phyloP scores from a whole-genome alignment of 2,797 vertebrate genomes.

The Nannoperca australis region DNA sequence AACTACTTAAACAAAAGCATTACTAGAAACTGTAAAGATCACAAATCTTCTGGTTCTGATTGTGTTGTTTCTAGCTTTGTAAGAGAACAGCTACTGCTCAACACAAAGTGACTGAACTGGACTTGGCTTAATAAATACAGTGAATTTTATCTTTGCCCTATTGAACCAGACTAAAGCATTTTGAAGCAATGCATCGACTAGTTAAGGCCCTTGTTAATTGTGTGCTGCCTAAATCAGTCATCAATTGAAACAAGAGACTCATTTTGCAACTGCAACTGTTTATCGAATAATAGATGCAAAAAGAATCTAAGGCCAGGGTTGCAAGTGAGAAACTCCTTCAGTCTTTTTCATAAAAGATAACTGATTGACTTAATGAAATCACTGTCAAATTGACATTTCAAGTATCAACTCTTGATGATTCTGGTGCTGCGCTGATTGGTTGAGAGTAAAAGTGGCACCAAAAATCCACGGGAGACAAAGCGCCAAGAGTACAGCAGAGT shows the following conservation, averaged over 20 bases:
- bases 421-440: conserved; percentile 33
- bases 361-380: conserved; percentile 18
- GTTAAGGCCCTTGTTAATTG: neutral
- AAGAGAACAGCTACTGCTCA: neutral
- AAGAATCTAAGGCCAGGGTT: neutral
- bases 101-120: neutral
- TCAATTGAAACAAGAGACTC: neutral
- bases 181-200: neutral
- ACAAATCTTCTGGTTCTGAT: neutral
- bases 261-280: neutral
- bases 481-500: conserved; percentile 42
- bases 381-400: conserved; percentile 24
- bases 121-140: neutral
- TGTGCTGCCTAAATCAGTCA: neutral
- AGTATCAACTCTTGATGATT: conserved; percentile 25
- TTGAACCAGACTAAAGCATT: neutral
- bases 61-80: neutral
- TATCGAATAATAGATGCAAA: neutral
- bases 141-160: too few species aligned
- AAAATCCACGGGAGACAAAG: conserved; percentile 42
- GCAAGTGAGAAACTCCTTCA: neutral
- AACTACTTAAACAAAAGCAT: neutral
- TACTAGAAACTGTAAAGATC: neutral
- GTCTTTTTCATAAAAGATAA: conserved; percentile 4
- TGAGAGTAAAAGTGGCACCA: conserved; percentile 38